phyloP scores from a whole-genome alignment of 2,888 invertebrate species.

The Prenolepis imparis region DNA sequence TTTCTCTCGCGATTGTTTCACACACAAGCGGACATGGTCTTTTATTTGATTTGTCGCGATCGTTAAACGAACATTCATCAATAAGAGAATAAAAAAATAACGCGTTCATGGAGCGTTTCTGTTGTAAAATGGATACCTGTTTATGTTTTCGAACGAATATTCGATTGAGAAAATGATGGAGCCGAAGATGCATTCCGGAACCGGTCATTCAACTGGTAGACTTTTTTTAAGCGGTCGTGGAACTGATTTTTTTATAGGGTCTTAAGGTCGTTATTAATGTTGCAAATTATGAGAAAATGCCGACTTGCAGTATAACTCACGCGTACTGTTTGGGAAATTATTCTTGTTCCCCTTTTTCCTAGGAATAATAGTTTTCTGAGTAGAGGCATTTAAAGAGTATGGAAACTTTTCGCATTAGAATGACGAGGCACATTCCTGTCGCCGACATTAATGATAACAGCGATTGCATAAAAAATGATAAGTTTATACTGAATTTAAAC shows the following conservation, averaged over 20 bases:
- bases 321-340: not conserved
- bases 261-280: constrained; percentile 28
- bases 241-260: constrained; percentile 4
- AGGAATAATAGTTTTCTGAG: constrained; percentile 24
- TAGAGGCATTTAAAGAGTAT: not conserved
- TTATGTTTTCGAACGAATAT: constrained; percentile 10
- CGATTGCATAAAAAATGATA: not conserved
- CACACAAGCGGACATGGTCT: constrained; percentile 40
- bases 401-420: not conserved
- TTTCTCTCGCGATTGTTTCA: constrained; percentile 42
- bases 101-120: not conserved
- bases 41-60: constrained; percentile 12
- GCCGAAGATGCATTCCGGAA: constrained; percentile 7
- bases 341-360: not conserved
- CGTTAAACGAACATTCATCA: constrained; percentile 30
- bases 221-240: not conserved
- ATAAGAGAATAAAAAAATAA: constrained; percentile 38
- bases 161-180: constrained; percentile 10
- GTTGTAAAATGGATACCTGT: constrained; percentile 16
- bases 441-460: not conserved
- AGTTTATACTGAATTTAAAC: not conserved
- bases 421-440: not conserved
- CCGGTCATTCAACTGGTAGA: constrained; percentile 37
- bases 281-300: constrained; percentile 44
- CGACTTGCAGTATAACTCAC: constrained; percentile 3